Evolutionary conservation across 92 coral and sea anemone species (phyloP), one percentile per base, ranked within the genome.

Genomic region (Paragorgia papillata): DNA sequence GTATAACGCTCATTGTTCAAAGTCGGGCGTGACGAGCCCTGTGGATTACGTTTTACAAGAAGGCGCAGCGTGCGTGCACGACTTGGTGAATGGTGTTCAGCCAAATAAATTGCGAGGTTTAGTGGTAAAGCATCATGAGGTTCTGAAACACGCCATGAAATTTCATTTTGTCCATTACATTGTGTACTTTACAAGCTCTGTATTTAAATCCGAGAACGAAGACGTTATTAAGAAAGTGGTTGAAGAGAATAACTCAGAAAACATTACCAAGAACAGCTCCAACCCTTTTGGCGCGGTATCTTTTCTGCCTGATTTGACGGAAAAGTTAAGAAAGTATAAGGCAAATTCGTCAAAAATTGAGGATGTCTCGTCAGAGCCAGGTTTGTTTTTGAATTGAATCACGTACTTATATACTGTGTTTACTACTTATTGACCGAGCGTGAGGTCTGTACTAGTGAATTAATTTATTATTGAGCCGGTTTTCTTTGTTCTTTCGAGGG

Each of bases 21-120:
- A 85, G 69, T 90, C 98, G 24, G 98, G 98, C 8, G 83, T 94
- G 4, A 96, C 90, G 34, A 94, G 92, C 68, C 95, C 98, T 0
- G 91, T 94, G 7, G 98, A 94, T 74, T 91, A 91, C 65, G 92
- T 91, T 28, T 86, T 94, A 12, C 98, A 94, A 82, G 98, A 94
- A 69, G 98, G 98, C 5, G 57, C 77, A 13, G 62, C 28, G 87
- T 94, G 50, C 78, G 95, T 25, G 68, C 92, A 24, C 19, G 77
- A 70, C 39, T 34, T 70, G 31, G 77, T 70, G 62, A 70, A 70
- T n/a, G 62, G 46, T 31, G 62, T 70, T 85, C 92, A 46, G 81
- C 88, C 54, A 86, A 94, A 73, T 89, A 91, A 50, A 89, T 91
- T n/a, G 86, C 98, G 30, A 82, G 83, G 97, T 39, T 80, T 94